Evolutionary conservation across 92 coral and sea anemone genomes (phyloP).

Genomic region (Plumapathes pennacea): DNA sequence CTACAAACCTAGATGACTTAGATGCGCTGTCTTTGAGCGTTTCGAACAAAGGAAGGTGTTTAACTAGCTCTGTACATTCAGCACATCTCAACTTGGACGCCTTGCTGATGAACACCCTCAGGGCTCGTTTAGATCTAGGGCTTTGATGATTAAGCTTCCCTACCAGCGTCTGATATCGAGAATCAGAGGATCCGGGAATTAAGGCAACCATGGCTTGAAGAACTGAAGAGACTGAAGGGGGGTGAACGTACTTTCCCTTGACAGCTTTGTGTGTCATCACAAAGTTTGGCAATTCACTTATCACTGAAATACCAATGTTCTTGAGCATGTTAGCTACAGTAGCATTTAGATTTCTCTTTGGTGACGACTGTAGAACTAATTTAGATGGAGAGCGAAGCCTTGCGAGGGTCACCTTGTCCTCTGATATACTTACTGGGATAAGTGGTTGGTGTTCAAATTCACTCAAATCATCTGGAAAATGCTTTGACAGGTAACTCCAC

Average conservation of each 20-base stretch:
- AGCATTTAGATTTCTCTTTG: slow-evolving; percentile 17
- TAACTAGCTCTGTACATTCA: slow-evolving; percentile 20
- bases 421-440: slow-evolving; percentile 37
- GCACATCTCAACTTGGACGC: background rate
- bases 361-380: slow-evolving; percentile 27
- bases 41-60: slow-evolving; percentile 59
- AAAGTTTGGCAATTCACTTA: slow-evolving; percentile 47
- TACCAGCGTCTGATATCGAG: slow-evolving; percentile 22
- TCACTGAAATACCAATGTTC: slow-evolving; percentile 38
- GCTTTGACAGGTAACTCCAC: slow-evolving; percentile 65
- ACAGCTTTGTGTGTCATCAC: slow-evolving; percentile 34
- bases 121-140: slow-evolving; percentile 15
- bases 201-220: slow-evolving; percentile 31
- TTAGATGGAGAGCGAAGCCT: slow-evolving; percentile 43
- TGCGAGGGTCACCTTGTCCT: slow-evolving; percentile 19
- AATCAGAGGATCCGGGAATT: background rate
- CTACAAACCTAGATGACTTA: slow-evolving; percentile 34
- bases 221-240: slow-evolving; percentile 56
- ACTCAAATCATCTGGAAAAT: slow-evolving; percentile 38
- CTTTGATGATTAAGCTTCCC: slow-evolving; percentile 40
- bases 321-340: slow-evolving; percentile 7
- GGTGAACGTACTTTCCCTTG: slow-evolving; percentile 34
- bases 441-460: slow-evolving; percentile 56
- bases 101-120: slow-evolving; percentile 47
- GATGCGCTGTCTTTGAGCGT: no score